Base-by-base conservation (phyloP, 2,888 invertebrate species). In the Leucozona laternaria region DNA sequence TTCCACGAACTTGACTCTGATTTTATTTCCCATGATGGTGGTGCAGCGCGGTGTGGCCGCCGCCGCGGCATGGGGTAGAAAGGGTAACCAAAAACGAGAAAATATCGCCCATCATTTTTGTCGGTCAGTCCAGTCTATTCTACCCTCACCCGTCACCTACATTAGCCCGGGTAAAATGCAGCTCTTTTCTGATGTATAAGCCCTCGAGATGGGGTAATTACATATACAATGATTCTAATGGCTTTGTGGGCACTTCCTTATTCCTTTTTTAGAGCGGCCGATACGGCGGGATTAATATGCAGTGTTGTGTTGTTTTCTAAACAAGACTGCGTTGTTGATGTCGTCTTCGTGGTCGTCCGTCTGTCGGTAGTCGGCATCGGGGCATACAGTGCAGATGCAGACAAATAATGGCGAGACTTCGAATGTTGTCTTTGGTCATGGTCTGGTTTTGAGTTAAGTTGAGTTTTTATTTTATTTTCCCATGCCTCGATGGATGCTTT, bases 201-300 rank as follows among this genome's bases (percentile, higher is more conserved):
- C 50, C 50, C 73, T 66, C 8, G n/a, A 57, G 57, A 66, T 20
- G 40, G 79, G 75, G 71, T 72, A 84, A 84, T 84, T 84, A 80
- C 34, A n/a, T 68, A 53, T 68, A 53, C 80, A 80, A 71, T 66
- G 50, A 58, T 80, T 84, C 84, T 84, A 80, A 84, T 84, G 80
- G 80, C 70, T 79, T 53, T 76, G 37, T 50, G 80, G 75, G 37
- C 71, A 84, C 84, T 84, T 84, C 84, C 84, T 84, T 84, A 71
- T 84, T 84, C 84, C 84, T 84, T 80, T 84, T 79, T 84, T 71
- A 60, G 79, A 76, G 22, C 58, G 13, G 6, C 58, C 20, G 34
- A 50, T 22, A 50, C 50, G 25, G 53, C 25, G 53, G 20, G 79
- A 80, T 62, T 79, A 75, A 73, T 75, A 64, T 64, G 72, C 72